Conservation (phyloP, 1,140 invertebrate species). For the Phocides pigmalion region DNA sequence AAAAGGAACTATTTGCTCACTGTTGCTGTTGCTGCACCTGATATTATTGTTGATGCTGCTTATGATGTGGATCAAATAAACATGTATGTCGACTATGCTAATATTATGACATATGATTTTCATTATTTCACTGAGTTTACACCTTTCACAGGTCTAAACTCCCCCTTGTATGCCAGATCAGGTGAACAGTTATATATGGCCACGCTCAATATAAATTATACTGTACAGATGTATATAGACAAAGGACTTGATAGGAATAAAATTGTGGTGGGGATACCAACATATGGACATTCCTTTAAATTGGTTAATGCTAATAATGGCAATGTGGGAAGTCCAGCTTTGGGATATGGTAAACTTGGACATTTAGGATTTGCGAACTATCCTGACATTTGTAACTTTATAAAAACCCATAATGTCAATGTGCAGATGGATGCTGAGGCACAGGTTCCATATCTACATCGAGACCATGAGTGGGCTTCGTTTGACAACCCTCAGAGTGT, state of each 20-base stretch:
- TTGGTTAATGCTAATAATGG: slow-evolving; percentile 88
- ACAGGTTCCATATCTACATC: slow-evolving; percentile 91
- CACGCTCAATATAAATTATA: slow-evolving; percentile 93
- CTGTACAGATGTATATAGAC: slow-evolving; percentile 90
- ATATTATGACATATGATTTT: slow-evolving; percentile 96
- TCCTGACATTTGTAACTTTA: slow-evolving; percentile 88
- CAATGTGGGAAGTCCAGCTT: slow-evolving; percentile 88
- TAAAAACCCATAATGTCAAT: slow-evolving; percentile 68
- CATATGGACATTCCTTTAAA: slow-evolving; percentile 93
- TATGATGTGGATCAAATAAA: slow-evolving; percentile 92
- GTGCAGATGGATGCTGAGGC: slow-evolving; percentile 87
- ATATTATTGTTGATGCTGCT: slow-evolving; percentile 88
- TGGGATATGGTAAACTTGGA: slow-evolving; percentile 87
- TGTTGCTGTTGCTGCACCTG: slow-evolving; percentile 90
- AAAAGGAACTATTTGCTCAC: slow-evolving; percentile 86
- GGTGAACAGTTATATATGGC: slow-evolving; percentile 87
- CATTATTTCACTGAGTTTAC: slow-evolving; percentile 90
- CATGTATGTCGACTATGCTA: slow-evolving; percentile 93
- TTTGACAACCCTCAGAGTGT: slow-evolving; percentile 92
- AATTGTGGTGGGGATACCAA: slow-evolving; percentile 94
- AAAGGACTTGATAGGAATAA: slow-evolving; percentile 93
- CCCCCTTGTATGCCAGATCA: slow-evolving; percentile 87
- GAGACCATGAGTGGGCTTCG: slow-evolving; percentile 93
- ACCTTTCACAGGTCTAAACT: slow-evolving; percentile 92
- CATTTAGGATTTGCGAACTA: slow-evolving; percentile 90